Base-by-base conservation (phyloP, 23 tunicate genomes). In the Trididemnum nubilum region DNA sequence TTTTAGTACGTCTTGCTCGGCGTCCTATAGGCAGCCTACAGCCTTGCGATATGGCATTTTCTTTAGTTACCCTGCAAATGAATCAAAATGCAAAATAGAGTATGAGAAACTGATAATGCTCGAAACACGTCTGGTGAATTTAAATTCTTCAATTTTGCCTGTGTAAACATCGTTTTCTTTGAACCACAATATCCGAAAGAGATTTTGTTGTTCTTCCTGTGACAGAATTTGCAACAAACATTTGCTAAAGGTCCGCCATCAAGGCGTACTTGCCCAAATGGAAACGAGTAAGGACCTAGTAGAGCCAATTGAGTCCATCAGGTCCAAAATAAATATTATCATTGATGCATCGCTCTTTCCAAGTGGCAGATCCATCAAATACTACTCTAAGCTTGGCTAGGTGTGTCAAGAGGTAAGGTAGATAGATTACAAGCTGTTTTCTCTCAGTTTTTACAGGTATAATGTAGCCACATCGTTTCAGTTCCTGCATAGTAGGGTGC, bases 241-340 rank as follows among this genome's bases (percentile, higher is more conserved):
- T 39, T 73, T 37, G 32, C 32, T 40, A n/a, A n/a, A 73, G 58
- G 30, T 73, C 78, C 5, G 78, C 57, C 78, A 73, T 73, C 3
- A 73, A 24, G 28, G 78, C 78, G 24, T 9, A 73, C 32, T 40
- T 22, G 24, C 78, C 78, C 57, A 73, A 21, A 19, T 58, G 78
- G 24, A 73, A 73, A 21, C 78, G 57, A 23, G 58, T 30, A 37
- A 73, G 58, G 24, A 73, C 32, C 19, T 40, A 30, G 2, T 26
- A 38, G 19, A 73, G 29, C 12, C 9, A 9, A 25, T 73, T 73
- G 30, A 73, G 58, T 5, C 7, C 9, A 24, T 73, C 78, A 40
- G 78, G 78, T 5, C 78, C 78, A 9, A 58, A 21, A 23, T 22
- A 19, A 9, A 73, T 73, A 2, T 2, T 3, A 38, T 73, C 78